Percentiles rank a stretch among this genome's conserved stretches.
phyloP scores from a whole-genome alignment of 2,888 invertebrate genomes.

The Ceratothoa steindachneri region DNA sequence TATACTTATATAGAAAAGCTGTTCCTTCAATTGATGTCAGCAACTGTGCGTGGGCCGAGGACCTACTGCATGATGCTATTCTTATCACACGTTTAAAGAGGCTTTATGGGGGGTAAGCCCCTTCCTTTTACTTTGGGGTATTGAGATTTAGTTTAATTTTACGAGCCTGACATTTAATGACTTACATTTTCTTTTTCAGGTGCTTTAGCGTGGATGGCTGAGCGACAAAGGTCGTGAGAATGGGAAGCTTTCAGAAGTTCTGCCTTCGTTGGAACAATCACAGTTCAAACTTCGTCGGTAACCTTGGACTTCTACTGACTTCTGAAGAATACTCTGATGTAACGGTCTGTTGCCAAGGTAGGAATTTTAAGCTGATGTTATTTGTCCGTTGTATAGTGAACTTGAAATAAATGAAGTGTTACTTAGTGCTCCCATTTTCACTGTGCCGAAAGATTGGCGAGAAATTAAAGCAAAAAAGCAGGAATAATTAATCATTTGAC shows the following conservation, averaged over 20 bases:
- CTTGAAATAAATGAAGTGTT: background rate
- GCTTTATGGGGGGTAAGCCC: no score
- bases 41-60: no score
- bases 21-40: no score
- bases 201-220: background rate
- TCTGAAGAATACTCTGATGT: slow-evolving; percentile 45
- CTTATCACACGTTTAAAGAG: no score
- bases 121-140: no score
- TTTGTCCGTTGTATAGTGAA: background rate
- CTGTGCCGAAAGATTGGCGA: background rate
- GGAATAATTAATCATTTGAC: no score
- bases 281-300: slow-evolving; percentile 40
- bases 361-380: background rate
- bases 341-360: slow-evolving; percentile 45
- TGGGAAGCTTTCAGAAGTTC: slow-evolving; percentile 46
- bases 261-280: slow-evolving; percentile 47
- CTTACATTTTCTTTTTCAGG: background rate
- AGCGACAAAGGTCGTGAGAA: slow-evolving; percentile 10
- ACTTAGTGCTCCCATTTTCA: background rate
- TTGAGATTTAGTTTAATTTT: no score
- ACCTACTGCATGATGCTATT: no score
- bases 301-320: slow-evolving; percentile 36
- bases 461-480: no score
- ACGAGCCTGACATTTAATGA: no score
- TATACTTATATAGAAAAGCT: no score